Conservation (phyloP, 2,888 invertebrate species). For the Tuberolachnus salignus region DNA sequence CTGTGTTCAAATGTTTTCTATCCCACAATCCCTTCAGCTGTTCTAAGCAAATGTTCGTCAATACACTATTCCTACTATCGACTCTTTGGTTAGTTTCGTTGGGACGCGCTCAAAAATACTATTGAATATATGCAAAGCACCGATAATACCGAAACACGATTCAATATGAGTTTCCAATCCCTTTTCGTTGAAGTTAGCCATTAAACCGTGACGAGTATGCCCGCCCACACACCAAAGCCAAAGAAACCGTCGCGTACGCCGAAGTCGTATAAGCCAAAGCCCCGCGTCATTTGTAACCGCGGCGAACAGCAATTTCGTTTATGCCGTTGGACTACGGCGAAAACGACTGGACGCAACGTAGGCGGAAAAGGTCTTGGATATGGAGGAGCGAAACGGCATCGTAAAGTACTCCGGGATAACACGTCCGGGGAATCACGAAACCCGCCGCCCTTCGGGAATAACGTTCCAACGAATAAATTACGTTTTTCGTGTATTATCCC, state of each 20-base stretch:
- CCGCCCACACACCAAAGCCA: background rate
- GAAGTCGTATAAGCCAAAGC: background rate
- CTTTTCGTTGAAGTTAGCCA: background rate
- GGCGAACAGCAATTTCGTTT: background rate
- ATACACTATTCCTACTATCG: background rate
- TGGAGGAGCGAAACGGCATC: background rate
- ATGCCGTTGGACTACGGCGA: too few species aligned
- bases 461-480: background rate
- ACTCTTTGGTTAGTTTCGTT: background rate
- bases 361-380: too few species aligned
- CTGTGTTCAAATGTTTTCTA: background rate
- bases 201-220: background rate
- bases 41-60: background rate
- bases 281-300: constrained; percentile 1
- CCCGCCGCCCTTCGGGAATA: background rate
- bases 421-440: too few species aligned
- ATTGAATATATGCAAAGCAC: background rate
- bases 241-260: background rate
- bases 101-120: background rate
- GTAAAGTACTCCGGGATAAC: too few species aligned
- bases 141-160: background rate
- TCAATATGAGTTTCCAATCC: background rate
- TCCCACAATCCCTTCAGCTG: background rate
- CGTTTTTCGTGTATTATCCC: background rate
- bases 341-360: too few species aligned